Evolutionary conservation across 1,140 invertebrate genomes (phyloP).

Genomic region (Hermetia illucens): DNA sequence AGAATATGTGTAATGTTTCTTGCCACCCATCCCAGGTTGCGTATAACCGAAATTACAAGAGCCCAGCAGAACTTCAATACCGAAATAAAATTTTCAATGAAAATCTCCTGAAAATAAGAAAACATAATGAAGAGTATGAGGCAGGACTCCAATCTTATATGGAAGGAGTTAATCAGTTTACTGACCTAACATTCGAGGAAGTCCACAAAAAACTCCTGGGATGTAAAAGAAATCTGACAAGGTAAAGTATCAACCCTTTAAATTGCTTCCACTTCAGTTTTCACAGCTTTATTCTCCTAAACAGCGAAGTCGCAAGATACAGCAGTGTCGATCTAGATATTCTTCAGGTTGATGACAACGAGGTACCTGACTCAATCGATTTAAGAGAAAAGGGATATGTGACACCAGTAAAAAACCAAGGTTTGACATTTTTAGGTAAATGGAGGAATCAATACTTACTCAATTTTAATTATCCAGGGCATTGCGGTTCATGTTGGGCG

Average conservation of each 20-base stretch:
- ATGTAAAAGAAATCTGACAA: background rate
- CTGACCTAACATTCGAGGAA: conserved; percentile 29
- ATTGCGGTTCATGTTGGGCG: conserved; percentile 84
- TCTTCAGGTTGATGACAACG: background rate
- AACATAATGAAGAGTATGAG: conserved; percentile 36
- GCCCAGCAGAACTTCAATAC: conserved; percentile 34
- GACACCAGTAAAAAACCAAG: conserved; percentile 48
- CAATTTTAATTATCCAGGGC: conserved; percentile 69
- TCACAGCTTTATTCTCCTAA: background rate
- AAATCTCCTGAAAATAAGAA: conserved; percentile 37
- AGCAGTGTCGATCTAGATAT: background rate
- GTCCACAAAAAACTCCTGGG: conserved; percentile 7
- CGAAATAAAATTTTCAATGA: conserved; percentile 38
- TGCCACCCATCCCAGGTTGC: too few relatives aligned
- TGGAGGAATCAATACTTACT: background rate
- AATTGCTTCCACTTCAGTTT: background rate
- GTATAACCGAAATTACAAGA: too few relatives aligned
- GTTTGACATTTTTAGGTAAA: too few relatives aligned
- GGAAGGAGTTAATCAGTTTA: conserved; percentile 36
- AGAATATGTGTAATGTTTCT: too few relatives aligned
- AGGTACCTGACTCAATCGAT: conserved; percentile 32
- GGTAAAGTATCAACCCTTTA: background rate
- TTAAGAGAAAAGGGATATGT: conserved; percentile 45
- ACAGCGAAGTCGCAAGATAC: background rate
- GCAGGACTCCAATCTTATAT: conserved; percentile 13